Percentiles rank a stretch among this genome's conserved stretches.
phyloP scores from a whole-genome alignment of 2,797 vertebrate species.

The Zalophus californianus region DNA sequence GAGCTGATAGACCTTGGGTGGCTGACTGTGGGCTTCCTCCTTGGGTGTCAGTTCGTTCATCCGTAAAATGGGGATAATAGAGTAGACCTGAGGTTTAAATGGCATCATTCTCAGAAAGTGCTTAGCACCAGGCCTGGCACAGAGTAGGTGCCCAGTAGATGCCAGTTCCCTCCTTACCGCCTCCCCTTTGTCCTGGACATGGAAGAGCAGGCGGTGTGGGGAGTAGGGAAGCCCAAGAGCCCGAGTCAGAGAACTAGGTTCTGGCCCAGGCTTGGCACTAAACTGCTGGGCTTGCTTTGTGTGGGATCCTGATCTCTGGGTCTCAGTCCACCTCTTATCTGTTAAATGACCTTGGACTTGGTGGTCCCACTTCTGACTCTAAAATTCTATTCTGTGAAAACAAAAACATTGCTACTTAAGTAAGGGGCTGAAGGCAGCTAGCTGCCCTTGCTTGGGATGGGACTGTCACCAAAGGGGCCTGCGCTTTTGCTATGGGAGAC shows the following conservation, averaged over 20 bases:
- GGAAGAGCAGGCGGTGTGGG: neutral
- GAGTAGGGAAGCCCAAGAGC: neutral
- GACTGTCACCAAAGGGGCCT: neutral
- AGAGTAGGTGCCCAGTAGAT: neutral
- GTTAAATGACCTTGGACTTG: neutral
- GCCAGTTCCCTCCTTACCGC: too few relatives aligned
- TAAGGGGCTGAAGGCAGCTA: neutral
- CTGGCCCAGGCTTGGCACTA: neutral
- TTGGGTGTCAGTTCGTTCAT: neutral
- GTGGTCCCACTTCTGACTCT: neutral
- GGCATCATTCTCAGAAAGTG: neutral
- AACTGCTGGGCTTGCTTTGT: neutral
- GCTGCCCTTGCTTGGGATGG: neutral
- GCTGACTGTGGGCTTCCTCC: neutral
- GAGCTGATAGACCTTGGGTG: neutral
- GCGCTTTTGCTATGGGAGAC: neutral
- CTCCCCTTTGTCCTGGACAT: neutral
- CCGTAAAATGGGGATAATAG: neutral
- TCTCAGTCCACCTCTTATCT: neutral
- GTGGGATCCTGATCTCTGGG: neutral
- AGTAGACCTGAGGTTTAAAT: neutral
- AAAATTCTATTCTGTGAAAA: neutral
- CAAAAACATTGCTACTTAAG: neutral
- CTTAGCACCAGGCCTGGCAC: neutral
- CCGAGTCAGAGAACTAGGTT: neutral